Conservation (phyloP, 2,888 invertebrate genomes). For the Chydorus sphaericus region DNA sequence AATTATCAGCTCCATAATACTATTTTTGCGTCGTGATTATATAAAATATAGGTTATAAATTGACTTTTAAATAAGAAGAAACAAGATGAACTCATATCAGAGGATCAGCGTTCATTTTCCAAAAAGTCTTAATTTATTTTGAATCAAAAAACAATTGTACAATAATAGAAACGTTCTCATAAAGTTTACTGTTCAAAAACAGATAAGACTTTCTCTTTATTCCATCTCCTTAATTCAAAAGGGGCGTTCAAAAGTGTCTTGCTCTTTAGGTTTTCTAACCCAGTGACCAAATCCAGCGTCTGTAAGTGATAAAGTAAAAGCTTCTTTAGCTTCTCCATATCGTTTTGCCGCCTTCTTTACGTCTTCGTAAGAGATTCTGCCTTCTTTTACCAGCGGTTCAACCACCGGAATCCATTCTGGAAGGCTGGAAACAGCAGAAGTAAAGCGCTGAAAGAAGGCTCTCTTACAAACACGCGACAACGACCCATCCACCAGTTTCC, state of each 20-base stretch:
- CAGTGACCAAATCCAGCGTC: conserved; percentile 71
- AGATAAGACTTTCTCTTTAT: too few relatives aligned
- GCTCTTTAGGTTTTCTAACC: conserved; percentile 84
- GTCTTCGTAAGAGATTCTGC: neutral
- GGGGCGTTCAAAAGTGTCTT: conserved; percentile 74
- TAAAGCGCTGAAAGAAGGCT: conserved; percentile 51
- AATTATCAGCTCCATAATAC: too few relatives aligned
- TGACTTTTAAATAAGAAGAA: too few relatives aligned
- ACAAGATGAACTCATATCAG: too few relatives aligned
- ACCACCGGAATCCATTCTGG: neutral
- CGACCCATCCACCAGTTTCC: conserved; percentile 61
- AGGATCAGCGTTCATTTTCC: too few relatives aligned
- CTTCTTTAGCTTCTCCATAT: conserved; percentile 45
- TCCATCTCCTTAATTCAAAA: too few relatives aligned
- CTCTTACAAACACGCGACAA: conserved; percentile 67
- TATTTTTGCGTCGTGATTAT: too few relatives aligned
- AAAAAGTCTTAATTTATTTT: too few relatives aligned
- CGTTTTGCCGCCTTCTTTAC: conserved; percentile 7
- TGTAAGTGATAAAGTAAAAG: conserved; percentile 61
- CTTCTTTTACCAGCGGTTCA: neutral
- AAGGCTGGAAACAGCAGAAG: neutral
- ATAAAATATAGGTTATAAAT: too few relatives aligned
- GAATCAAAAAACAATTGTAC: too few relatives aligned
- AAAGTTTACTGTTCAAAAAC: too few relatives aligned
- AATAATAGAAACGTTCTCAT: too few relatives aligned